Base-by-base conservation (phyloP, 2,113 vertebrate genomes). In the Anolis carolinensis region DNA sequence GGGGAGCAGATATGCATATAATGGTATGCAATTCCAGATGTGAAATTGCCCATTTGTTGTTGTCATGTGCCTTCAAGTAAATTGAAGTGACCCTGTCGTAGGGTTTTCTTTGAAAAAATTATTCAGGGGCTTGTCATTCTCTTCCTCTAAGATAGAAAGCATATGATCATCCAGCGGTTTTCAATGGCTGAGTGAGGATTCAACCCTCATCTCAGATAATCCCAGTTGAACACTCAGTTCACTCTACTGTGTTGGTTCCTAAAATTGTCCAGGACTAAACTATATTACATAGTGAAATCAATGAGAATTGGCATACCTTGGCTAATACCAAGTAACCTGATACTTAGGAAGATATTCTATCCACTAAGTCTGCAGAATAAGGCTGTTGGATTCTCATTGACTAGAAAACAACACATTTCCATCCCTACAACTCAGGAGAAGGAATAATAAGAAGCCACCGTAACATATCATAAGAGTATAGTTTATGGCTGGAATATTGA, bases 21-120 rank as follows among this genome's bases (percentile, higher is more conserved):
- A 89, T 83, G 36, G 78, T 92, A 86, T 92, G 75, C 65, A 89
- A 92, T 72, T 91, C 88, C 83, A 21, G 85, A 85, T 30, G 3
- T 7, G 52, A 23, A 50, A 62, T 0, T 25, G 73, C 27, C 13
- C 14, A 2, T 2, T 59, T 16, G 16, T 59, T 59, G 55, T 16
- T 59, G 55, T 16, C 11, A 59, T 59, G 55, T 16, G 14, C 55
- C 55, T 59, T 59, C 55, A 59, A 59, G 55, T 59, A 16, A 1
- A 59, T 16, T n/a, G n/a, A n/a, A n/a, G n/a, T 18, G 18, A 14
- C 55, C 1, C 13, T 59, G 16, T 4, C 11, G 18, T 59, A 59
- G 55, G 1, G 55, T 59, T 59, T 59, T 59, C 55, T 59, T 59
- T 59, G 16, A 13, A 59, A 59, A 18, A 59, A 18, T 16, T 59